Evolutionary conservation across 1,140 invertebrate genomes (phyloP), one percentile per base, ranked within the genome.

Genomic region (Plectrocnemia conspersa): DNA sequence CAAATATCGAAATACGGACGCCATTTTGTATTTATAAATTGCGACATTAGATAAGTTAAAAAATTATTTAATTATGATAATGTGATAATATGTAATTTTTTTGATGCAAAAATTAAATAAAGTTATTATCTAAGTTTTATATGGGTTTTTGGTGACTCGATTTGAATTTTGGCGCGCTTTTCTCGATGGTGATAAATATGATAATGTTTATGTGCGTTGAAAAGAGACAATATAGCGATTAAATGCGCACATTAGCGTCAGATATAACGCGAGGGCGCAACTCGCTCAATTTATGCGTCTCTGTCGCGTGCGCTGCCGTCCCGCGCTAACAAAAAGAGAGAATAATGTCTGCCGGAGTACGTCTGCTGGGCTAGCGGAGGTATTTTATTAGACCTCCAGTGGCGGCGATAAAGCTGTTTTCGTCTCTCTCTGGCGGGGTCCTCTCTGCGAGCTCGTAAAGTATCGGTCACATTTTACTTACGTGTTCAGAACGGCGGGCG

Each of bases 401-500:
- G 33, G 23, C 23, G 36, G 41, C 32, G 54, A 48, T 52, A 47
- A 56, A 35, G 15, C 13, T 44, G 9, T 9, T 19, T 25, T 21
- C 33, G 54, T 60, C 58, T 45, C 54, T 41, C 44, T 52, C 54
- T 50, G 65, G 66, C 62, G 68, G 66, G 67, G 69, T 66, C 69
- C 64, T 66, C 18, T 48, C 41, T 19, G 19, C 47, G 44, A 67
- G 67, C 67, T 75, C 72, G 71, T 75, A 75, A 75, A 75, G 64
- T 70, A 74, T 75, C 72, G 71, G 69, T 65, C 73, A 74, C 72
- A 74, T 70, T 74, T 72, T 65, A 68, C 69, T 74, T 72, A 75
- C 73, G 73, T 71, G 72, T 68, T 69, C 38, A 46, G 56, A 52
- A 66, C 65, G 69, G 69, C 68, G 68, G 70, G 66, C 67, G 73